phyloP scores from a whole-genome alignment of 2,888 invertebrate species.

The Litoditis marina region DNA sequence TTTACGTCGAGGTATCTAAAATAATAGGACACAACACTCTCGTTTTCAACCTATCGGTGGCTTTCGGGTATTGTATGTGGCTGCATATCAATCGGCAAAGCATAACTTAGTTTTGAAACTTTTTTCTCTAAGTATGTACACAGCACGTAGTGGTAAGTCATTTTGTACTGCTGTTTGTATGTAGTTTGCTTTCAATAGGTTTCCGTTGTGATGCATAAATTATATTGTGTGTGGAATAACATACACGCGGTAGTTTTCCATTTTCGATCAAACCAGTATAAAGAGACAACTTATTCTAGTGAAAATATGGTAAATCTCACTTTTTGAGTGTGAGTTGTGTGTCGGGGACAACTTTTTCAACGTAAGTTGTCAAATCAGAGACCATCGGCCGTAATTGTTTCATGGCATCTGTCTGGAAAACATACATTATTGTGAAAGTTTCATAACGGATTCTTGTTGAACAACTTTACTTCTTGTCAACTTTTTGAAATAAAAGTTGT shows the following conservation, averaged over 20 bases:
- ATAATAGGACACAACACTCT: not conserved
- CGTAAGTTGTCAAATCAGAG: constrained; percentile 88
- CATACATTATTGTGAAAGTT: no score
- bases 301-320: constrained; percentile 10
- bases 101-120: no score
- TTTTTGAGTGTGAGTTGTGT: constrained; percentile 93
- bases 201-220: not conserved
- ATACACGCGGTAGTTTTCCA: not conserved
- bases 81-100: no score
- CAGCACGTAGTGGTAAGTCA: not conserved
- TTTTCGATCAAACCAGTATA: not conserved
- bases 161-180: no score
- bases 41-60: not conserved
- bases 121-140: no score
- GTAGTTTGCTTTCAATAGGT: not conserved
- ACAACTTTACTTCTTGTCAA: no score
- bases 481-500: constrained; percentile 6
- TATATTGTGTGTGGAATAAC: not conserved
- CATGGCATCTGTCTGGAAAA: constrained; percentile 26
- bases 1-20: constrained; percentile 86
- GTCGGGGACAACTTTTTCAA: constrained; percentile 92
- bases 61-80: no score
- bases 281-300: not conserved
- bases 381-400: constrained; percentile 71
- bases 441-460: no score